These are phyloP conservation scores for Lophotis ruficrista DNA, from an alignment of 2,113 vertebrate genomes.

Conservation along the genomic window DNA sequence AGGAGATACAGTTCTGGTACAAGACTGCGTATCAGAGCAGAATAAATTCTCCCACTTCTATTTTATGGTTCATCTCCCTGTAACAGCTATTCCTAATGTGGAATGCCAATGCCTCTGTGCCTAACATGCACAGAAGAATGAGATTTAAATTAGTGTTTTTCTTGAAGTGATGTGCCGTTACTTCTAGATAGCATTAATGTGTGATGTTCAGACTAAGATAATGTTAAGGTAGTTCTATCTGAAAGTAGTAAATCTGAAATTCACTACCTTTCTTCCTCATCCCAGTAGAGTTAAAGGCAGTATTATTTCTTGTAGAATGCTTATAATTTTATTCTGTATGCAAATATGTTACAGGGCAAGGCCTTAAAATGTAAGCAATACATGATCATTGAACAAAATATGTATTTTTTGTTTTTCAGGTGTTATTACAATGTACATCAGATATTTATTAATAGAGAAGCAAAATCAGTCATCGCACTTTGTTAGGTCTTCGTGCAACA, in stretches of 20 bases:
- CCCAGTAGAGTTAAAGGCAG: not conserved
- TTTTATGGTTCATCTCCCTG: not conserved
- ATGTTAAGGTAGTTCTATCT: not conserved
- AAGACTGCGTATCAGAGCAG: not conserved
- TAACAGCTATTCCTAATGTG: not conserved
- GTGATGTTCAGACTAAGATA: not conserved
- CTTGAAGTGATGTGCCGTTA: not conserved
- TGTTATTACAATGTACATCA: constrained; percentile 84
- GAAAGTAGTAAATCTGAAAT: not conserved
- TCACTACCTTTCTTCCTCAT: not conserved
- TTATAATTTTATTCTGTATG: not conserved
- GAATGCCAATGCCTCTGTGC: not conserved
- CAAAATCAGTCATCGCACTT: constrained; percentile 69
- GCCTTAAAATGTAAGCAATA: not conserved
- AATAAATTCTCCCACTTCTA: not conserved
- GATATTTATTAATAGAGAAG: constrained; percentile 87
- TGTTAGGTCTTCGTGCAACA: constrained; percentile 74
- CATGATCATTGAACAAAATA: not conserved
- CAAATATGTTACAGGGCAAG: not conserved
- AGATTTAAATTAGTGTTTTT: not conserved
- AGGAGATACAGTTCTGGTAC: not conserved
- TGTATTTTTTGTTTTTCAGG: constrained; percentile 70
- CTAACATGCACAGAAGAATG: not conserved
- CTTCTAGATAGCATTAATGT: not conserved
- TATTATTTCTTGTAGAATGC: not conserved